Evolutionary conservation across 2,113 vertebrate genomes (phyloP), one percentile per base, ranked within the genome.

Genomic region (Fregetta grallaria): DNA sequence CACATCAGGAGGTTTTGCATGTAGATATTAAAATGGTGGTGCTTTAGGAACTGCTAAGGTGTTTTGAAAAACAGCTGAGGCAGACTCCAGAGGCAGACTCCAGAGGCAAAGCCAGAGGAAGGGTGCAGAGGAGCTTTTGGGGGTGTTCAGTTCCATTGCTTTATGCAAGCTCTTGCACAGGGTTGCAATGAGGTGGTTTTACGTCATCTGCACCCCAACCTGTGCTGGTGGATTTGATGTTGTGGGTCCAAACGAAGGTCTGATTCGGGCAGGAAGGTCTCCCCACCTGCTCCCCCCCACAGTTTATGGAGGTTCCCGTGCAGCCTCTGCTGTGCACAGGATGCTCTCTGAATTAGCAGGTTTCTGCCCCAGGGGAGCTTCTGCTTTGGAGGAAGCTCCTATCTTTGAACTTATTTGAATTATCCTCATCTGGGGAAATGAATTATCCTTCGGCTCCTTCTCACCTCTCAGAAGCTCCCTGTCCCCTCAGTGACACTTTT

Each of bases 141-240:
- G 34, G 44, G 32, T 40, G 34, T 38, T 80, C 34, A 32, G 32
- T 19, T 59, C 7, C 1, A 2, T 42, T 59, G 25, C 58, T 85
- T 93, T 75, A 21, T 34, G 62, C 19, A n/a, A 42, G 19, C 29
- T 79, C 40, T 63, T 59, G 50, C 2, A 3, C 53, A 62, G 42
- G 15, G 34, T 66, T 76, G 45, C 22, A 19, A 2, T 14, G 15
- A 88, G 8, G 30, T 13, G 23, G 16, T 34, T 90, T 92, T 52
- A n/a, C 44, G 72, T 86, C 27, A 44, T 36, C 34, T 1, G 3
- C 2, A 2, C 20, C 13, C 29, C 2, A 4, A 34, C 5, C 40
- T 22, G 23, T 58, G 55, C 63, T 94, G 36, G 26, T 65, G 53
- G 58, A 30, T 82, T 90, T 91, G 56, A 21, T 79, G 61, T 8